phyloP scores from a whole-genome alignment of 37 sponge, comb jelly and placozoan genomes.

The Aphrocallistes beatrix region DNA sequence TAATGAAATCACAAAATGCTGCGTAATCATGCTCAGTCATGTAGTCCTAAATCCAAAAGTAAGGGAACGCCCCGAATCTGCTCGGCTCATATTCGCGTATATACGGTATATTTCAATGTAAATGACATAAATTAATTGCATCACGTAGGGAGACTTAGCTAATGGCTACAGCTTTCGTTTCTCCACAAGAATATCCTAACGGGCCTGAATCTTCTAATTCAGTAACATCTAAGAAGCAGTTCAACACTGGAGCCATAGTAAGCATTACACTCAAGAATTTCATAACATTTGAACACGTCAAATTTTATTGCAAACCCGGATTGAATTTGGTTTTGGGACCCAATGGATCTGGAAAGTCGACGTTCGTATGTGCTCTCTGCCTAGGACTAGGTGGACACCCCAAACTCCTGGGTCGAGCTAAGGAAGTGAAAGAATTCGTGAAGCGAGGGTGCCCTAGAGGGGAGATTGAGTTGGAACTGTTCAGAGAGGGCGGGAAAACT shows the following conservation, averaged over 20 bases:
- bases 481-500: constrained; percentile 7
- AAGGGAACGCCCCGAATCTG: no score
- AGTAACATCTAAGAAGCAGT: neutral
- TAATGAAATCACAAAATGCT: no score
- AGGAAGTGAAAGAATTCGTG: constrained; percentile 86
- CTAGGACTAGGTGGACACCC: constrained; percentile 81
- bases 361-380: constrained; percentile 91
- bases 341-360: constrained; percentile 95
- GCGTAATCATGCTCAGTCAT: no score
- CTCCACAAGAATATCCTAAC: no score
- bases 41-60: no score
- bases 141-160: no score
- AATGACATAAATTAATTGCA: no score
- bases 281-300: constrained; percentile 84
- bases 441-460: constrained; percentile 63
- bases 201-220: no score
- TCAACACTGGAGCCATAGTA: constrained; percentile 21
- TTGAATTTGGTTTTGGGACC: constrained; percentile 90
- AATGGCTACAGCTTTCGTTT: no score
- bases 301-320: constrained; percentile 47
- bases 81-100: no score
- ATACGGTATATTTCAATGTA: no score
- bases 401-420: constrained; percentile 77
- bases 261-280: constrained; percentile 24
- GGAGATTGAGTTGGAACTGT: constrained; percentile 71